phyloP scores from a whole-genome alignment of 2,113 vertebrate genomes.

The Baryphthengus martii region DNA sequence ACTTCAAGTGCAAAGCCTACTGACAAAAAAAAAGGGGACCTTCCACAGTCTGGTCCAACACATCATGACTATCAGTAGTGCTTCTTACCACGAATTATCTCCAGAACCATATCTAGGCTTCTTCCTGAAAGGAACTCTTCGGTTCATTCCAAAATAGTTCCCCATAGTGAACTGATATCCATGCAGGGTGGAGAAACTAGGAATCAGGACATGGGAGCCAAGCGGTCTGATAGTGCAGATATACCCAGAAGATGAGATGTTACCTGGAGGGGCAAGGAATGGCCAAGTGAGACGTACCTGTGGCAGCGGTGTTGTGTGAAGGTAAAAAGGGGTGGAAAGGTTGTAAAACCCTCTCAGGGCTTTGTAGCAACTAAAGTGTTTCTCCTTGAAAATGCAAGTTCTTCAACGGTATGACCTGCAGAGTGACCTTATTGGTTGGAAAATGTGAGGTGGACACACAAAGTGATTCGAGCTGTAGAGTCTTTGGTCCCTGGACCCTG shows the following conservation, averaged over 20 bases:
- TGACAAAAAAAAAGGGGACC: neutral
- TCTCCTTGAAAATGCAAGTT: neutral
- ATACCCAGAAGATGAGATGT: neutral
- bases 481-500: neutral
- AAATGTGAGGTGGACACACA: neutral
- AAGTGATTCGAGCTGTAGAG: neutral
- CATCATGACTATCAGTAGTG: neutral
- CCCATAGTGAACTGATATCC: neutral
- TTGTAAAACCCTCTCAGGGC: neutral
- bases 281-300: neutral
- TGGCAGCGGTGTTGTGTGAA: neutral
- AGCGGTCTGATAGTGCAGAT: neutral
- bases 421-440: accelerated
- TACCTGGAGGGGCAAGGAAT: neutral
- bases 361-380: neutral
- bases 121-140: neutral
- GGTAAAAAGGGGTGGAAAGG: neutral
- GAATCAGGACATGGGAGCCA: neutral
- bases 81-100: neutral
- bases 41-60: neutral
- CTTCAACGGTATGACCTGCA: neutral
- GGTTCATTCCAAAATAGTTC: neutral
- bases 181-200: neutral
- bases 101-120: neutral
- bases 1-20: neutral